Conservation (phyloP, 2,113 vertebrate species). For the Tragelaphus strepsiceros region DNA sequence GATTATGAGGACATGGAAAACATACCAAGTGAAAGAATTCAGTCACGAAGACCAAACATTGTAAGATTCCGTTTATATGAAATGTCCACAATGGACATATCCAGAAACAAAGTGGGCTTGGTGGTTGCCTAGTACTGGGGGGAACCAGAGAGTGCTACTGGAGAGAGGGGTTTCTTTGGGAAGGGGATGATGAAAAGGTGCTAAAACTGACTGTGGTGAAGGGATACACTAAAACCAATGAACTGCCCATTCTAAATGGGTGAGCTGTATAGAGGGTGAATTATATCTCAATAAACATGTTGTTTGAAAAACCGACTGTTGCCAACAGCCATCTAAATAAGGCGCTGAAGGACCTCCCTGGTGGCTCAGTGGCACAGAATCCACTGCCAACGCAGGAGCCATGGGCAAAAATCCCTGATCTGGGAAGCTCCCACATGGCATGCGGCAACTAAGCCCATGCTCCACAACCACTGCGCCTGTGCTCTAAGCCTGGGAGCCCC, state of each 20-base stretch:
- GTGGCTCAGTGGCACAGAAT: not conserved
- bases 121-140: not conserved
- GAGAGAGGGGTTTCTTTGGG: not conserved
- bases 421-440: not conserved
- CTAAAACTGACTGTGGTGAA: not conserved
- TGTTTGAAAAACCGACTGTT: not conserved
- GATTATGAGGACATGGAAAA: not conserved
- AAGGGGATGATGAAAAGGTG: not conserved
- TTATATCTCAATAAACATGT: not conserved
- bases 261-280: not conserved
- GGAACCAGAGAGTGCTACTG: not conserved
- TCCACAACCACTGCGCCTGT: not conserved
- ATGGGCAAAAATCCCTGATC: not conserved
- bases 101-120: not conserved
- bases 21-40: not conserved
- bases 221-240: not conserved
- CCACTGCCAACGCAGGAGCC: not conserved
- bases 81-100: not conserved
- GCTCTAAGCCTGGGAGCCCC: not conserved
- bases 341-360: not conserved
- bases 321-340: not conserved
- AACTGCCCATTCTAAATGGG: not conserved
- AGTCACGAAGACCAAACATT: not conserved
- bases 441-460: accelerated
- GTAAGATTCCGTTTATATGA: not conserved